phyloP scores from a whole-genome alignment of 2,888 invertebrate species.

The Schizaphis graminum region DNA sequence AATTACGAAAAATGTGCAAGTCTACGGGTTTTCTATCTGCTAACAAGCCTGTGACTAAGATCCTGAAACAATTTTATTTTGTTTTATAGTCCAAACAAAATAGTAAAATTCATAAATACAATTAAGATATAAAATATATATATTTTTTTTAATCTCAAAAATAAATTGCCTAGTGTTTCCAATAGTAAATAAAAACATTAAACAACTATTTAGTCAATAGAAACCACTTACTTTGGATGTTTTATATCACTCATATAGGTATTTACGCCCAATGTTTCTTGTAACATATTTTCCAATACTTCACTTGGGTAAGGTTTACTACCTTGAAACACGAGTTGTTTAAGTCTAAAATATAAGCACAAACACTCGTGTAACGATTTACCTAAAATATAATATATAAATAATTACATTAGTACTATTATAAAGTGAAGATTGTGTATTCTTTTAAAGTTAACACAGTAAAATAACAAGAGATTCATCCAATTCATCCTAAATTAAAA shows the following conservation, averaged over 20 bases:
- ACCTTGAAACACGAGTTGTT: conserved; percentile 94
- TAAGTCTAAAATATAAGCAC: conserved; percentile 92
- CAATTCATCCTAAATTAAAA: not conserved
- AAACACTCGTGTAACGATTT: conserved; percentile 88
- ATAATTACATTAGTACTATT: not conserved
- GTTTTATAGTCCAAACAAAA: not conserved
- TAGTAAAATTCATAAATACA: not conserved
- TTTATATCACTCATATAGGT: conserved; percentile 90
- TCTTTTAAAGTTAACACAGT: not conserved
- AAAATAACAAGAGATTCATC: not conserved
- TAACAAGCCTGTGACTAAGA: conserved; percentile 90
- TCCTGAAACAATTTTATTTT: conserved; percentile 69
- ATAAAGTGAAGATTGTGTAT: no score
- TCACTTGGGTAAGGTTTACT: conserved; percentile 91
- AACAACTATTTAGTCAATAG: not conserved
- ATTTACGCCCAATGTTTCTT: conserved; percentile 87
- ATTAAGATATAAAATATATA: not conserved
- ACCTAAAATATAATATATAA: conserved; percentile 76
- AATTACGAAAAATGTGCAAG: conserved; percentile 94
- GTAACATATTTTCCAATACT: conserved; percentile 86
- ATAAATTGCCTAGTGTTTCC: not conserved
- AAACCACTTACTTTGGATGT: conserved; percentile 76
- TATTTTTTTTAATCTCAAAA: not conserved
- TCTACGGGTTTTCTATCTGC: conserved; percentile 95
- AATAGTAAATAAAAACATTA: not conserved